A percentile compares a stretch with the other conserved stretches of the same genome.
Conservation (phyloP, 92 coral and sea anemone genomes). For the Heliopora coerulea region DNA sequence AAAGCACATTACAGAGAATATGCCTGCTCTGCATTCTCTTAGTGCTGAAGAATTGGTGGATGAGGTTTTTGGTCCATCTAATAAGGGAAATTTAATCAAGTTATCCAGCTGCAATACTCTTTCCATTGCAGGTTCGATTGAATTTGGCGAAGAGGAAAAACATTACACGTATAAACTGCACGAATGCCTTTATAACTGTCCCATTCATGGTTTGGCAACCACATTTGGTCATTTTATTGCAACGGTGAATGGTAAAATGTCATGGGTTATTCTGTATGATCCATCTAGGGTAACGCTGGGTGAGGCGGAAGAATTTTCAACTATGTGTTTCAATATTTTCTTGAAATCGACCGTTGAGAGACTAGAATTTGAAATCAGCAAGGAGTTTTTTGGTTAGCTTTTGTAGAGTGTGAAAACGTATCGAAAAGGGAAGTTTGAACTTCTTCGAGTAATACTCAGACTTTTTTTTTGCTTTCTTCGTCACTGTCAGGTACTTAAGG, state of each 20-base stretch:
- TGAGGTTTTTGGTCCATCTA: neutral
- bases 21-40: neutral
- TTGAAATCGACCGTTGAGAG: too few species aligned
- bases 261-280: slow-evolving; percentile 13
- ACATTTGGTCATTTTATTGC: slow-evolving; percentile 6
- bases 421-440: too few species aligned
- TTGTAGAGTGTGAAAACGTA: too few species aligned
- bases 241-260: slow-evolving; percentile 29
- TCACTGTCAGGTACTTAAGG: too few species aligned
- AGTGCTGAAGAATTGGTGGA: neutral
- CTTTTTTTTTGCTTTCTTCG: too few species aligned
- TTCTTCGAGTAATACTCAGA: too few species aligned
- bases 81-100: neutral
- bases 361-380: too few species aligned
- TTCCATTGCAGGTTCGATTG: neutral
- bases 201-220: neutral
- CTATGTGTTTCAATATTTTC: slow-evolving; percentile 1
- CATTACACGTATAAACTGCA: neutral
- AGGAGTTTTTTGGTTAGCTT: too few species aligned
- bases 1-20: neutral
- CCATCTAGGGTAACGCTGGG: neutral
- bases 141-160: neutral
- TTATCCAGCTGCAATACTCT: neutral
- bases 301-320: neutral
- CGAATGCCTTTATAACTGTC: neutral